Conservation (phyloP, 1,140 invertebrate species). For the Sycophila sp. region DNA sequence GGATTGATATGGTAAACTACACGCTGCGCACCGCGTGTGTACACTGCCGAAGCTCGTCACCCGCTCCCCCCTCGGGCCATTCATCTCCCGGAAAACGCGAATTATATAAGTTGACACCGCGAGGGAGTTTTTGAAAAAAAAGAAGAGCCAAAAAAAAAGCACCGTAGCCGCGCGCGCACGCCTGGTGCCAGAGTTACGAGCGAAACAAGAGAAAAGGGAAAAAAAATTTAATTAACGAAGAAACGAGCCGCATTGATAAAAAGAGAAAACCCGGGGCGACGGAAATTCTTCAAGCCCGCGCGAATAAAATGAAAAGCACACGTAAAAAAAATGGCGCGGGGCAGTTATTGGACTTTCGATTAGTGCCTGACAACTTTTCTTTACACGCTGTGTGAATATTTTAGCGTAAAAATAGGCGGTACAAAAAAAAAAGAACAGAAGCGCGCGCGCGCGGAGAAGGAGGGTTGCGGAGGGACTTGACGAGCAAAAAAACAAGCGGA, state of each 20-base stretch:
- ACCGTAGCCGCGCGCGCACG: no score
- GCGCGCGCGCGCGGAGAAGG: no score
- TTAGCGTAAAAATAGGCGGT: background rate
- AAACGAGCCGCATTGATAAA: background rate
- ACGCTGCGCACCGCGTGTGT: background rate
- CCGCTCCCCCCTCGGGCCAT: no score
- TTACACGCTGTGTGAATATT: constrained; percentile 21
- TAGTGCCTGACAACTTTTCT: constrained; percentile 29
- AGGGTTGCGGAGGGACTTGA: no score
- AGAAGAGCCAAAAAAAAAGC: no score
- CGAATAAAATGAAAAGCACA: background rate
- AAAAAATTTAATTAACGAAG: constrained; percentile 29
- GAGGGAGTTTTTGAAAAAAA: no score
- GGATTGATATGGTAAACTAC: background rate
- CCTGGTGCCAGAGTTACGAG: background rate
- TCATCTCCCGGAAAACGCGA: no score
- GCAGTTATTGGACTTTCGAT: constrained; percentile 34
- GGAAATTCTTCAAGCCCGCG: constrained; percentile 20
- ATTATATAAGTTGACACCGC: constrained; percentile 5
- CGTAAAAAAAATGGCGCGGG: constrained; percentile 5
- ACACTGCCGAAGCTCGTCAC: no score
- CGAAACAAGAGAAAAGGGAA: background rate
- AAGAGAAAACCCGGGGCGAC: background rate
- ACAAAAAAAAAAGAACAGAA: background rate
- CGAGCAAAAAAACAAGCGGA: constrained; percentile 3